These are phyloP conservation scores for Ceraclea dissimilis DNA, from an alignment of 2,888 invertebrate genomes.

Conservation along the genomic window DNA sequence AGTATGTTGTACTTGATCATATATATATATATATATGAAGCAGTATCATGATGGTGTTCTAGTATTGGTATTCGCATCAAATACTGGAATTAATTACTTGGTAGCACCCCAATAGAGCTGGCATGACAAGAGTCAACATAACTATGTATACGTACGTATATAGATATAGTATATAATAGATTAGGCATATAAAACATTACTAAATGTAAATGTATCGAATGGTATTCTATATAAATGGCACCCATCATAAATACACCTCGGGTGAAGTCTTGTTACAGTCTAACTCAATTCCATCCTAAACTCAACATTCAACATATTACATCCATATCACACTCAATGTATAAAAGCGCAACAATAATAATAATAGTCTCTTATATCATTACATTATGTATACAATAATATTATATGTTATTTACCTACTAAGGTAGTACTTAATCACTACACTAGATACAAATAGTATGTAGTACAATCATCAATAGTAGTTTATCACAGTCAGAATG, in stretches of 20 bases:
- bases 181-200: constrained; percentile 2
- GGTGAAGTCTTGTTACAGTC: constrained; percentile 52
- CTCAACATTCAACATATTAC: no score
- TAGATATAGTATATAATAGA: neutral
- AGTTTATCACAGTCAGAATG: constrained; percentile 45
- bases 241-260: constrained; percentile 31
- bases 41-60: constrained; percentile 2
- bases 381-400: no score
- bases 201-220: constrained; percentile 22
- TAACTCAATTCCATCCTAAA: constrained; percentile 36
- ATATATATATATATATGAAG: no score
- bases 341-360: no score
- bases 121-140: constrained; percentile 51
- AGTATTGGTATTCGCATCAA: constrained; percentile 15
- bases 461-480: no score
- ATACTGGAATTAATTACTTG: constrained; percentile 34
- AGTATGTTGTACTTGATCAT: no score
- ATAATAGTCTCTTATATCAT: no score
- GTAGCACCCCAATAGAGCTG: constrained; percentile 54
- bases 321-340: no score
- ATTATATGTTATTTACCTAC: no score
- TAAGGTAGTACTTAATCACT: no score
- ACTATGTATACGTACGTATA: constrained; percentile 31
- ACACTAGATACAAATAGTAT: no score
- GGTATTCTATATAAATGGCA: constrained; percentile 41